Conservation (phyloP, 2,797 vertebrate species). For the Spondyliosoma cantharus region DNA sequence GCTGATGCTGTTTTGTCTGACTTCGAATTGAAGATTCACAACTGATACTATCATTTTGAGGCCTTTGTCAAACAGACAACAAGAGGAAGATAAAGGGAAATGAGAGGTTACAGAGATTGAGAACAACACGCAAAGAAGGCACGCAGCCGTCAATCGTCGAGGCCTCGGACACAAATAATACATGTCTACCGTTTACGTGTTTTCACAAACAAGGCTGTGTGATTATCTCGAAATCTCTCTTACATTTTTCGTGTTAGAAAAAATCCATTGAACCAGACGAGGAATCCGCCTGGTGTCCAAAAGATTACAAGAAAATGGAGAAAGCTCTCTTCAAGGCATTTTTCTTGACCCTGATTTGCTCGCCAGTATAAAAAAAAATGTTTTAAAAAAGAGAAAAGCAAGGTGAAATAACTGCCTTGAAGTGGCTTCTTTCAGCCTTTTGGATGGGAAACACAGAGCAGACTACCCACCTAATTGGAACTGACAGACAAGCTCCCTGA, state of each 20-base stretch:
- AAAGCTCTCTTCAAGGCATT: neutral
- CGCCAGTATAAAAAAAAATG: neutral
- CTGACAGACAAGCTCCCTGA: neutral
- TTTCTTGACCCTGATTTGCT: neutral
- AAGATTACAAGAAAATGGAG: neutral
- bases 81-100: neutral
- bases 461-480: neutral
- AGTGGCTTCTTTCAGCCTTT: neutral
- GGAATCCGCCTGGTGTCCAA: neutral
- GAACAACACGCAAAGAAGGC: neutral
- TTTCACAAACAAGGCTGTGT: too few species aligned
- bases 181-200: too few species aligned
- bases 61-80: neutral
- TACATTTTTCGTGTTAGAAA: neutral
- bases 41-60: too few species aligned
- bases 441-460: neutral
- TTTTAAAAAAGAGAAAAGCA: neutral
- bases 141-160: neutral
- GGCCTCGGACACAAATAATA: neutral
- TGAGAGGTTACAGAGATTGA: neutral
- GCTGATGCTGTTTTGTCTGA: neutral
- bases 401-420: slow-evolving; percentile 1
- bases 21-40: neutral
- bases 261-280: neutral
- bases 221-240: neutral